Evolutionary conservation across 2,888 invertebrate species (phyloP), one percentile per base, ranked within the genome.

Genomic region (Orchestes rusci): DNA sequence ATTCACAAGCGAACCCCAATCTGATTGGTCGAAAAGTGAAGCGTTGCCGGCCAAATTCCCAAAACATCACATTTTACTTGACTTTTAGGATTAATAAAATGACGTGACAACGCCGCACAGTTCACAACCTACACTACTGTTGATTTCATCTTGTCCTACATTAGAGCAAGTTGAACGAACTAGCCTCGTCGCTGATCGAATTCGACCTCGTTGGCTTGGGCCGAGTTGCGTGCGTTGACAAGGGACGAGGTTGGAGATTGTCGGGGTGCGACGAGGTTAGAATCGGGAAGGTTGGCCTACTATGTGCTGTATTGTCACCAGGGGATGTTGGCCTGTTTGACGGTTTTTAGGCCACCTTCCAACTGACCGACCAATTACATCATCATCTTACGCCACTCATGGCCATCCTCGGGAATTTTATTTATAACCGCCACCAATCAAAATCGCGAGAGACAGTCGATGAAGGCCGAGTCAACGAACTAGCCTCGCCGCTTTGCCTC

Each of bases 141-240:
- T 73, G 74, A 75, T 75, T 75, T 74, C 74, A 75, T 75, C 74
- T 74, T 75, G 76, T 73, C 75, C 75, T 71, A 75, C 75, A 75
- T 76, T 73, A 72, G 66, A 38, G 36, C 31, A 64, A 73, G 75
- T 74, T 75, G 74, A 75, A 74, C 71, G 75, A 70, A 73, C 76
- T 73, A 75, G 71, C 69, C 74, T 74, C 73, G 65, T 61, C 59
- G 59, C 66, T 62, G 67, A 70, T 67, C 62, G 59, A 55, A 51
- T 51, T 55, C 65, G 67, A 62, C 70, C 67, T 67, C 67, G 64
- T 66, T 63, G 56, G 54, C 47, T 18, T 19, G 18, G 39, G 33
- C 13, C n/a, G n/a, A 39, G 27, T 37, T 23, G 39, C n/a, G 23
- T 13, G 27, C 12, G 18, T 39, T 17, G n/a, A 12, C n/a, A n/a